Percentiles rank a stretch among this genome's conserved stretches.
phyloP scores from a whole-genome alignment of 1,140 invertebrate species.

The Euglossa dilemma region DNA sequence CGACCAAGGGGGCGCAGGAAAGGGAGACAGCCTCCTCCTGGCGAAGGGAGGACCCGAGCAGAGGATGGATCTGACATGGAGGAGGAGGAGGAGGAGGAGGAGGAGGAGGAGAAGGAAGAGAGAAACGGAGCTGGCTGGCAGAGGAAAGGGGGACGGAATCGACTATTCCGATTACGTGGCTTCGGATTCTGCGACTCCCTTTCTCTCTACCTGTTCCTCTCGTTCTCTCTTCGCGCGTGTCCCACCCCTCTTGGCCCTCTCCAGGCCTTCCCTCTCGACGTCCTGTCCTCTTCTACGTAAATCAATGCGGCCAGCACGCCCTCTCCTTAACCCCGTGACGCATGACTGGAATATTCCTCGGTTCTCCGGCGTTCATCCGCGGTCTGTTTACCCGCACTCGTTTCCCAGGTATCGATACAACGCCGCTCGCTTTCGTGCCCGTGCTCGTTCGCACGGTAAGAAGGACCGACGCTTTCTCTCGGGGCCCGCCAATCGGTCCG shows the following conservation, averaged over 20 bases:
- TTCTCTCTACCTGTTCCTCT: constrained; percentile 42
- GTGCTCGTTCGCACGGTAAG: background rate
- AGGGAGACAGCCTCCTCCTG: constrained; percentile 12
- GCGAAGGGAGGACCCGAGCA: constrained; percentile 11
- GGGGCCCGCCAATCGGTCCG: background rate
- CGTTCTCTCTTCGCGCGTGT: constrained; percentile 11
- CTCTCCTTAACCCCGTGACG: constrained; percentile 72
- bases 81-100: constrained; percentile 55
- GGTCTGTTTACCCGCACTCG: constrained; percentile 52
- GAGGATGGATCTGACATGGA: constrained; percentile 18
- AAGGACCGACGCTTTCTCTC: background rate
- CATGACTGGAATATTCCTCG: constrained; percentile 68
- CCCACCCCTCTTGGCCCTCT: background rate
- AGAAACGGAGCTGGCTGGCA: constrained; percentile 34
- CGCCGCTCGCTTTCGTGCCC: background rate
- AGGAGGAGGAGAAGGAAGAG: constrained; percentile 60
- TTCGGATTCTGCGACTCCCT: constrained; percentile 72
- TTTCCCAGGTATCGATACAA: constrained; percentile 36
- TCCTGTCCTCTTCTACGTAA: constrained; percentile 69
- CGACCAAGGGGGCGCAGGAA: constrained; percentile 69
- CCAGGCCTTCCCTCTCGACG: constrained; percentile 30
- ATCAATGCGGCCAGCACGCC: constrained; percentile 75
- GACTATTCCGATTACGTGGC: constrained; percentile 81
- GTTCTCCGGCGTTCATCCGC: constrained; percentile 56
- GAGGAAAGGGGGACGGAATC: constrained; percentile 71